A percentile compares a stretch with the other conserved stretches of the same genome.
phyloP scores from a whole-genome alignment of 2,113 vertebrate species.

The Paracanthobrama guichenoti region DNA sequence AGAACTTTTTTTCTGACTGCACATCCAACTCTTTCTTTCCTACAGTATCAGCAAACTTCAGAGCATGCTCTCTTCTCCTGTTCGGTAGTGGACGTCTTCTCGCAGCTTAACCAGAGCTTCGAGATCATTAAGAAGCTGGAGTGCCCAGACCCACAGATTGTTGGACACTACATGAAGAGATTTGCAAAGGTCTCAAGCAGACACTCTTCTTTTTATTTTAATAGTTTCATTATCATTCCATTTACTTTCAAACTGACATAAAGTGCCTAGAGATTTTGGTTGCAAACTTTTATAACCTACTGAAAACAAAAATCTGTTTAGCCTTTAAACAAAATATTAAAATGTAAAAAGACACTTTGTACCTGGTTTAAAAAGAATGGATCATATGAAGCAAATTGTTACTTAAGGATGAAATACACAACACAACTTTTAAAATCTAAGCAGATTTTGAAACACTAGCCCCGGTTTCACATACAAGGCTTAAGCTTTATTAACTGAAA shows the following conservation, averaged over 20 bases:
- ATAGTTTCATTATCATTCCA: no score
- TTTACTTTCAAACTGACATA: not conserved
- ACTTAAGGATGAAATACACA: not conserved
- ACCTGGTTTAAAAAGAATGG: not conserved
- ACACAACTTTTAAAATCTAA: no score
- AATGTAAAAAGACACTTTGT: not conserved
- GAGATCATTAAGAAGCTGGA: conserved; percentile 98
- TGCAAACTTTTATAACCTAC: not conserved
- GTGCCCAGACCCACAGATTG: conserved; percentile 95
- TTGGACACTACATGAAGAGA: conserved; percentile 96
- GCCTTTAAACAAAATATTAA: not conserved
- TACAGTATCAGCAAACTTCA: conserved; percentile 95
- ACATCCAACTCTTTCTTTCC: not conserved
- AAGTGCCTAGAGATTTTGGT: not conserved
- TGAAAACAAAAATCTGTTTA: not conserved
- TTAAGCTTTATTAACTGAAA: no score
- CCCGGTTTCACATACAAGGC: no score
- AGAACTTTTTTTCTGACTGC: conserved; percentile 2
- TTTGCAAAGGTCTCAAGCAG: conserved; percentile 85
- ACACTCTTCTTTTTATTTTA: no score
- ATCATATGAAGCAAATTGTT: not conserved
- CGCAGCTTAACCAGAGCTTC: conserved; percentile 99
- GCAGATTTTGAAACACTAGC: no score
- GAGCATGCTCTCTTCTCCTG: conserved; percentile 98
- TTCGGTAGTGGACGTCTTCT: conserved; percentile 97